Evolutionary conservation across 2,797 vertebrate genomes (phyloP), one percentile per base, ranked within the genome.

Genomic region (Protosalanx chinensis): DNA sequence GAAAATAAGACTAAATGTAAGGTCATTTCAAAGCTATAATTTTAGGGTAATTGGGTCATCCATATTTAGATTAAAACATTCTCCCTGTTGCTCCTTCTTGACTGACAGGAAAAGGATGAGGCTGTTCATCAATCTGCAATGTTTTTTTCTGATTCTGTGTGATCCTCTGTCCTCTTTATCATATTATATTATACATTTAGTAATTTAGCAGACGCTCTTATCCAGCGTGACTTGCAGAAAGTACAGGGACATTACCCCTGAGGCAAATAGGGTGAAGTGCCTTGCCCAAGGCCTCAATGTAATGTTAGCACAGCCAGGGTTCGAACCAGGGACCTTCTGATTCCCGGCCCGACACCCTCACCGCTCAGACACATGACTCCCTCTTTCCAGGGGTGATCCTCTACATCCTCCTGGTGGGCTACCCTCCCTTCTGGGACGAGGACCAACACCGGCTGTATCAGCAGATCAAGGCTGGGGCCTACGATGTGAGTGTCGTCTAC

Each of bases 391-490:
- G 97, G 81, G 97, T 98, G 81, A 98, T 98, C 82, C 94, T 98
- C 57, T 98, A 98, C 81, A 98, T 98, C 71, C 94, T 98, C 1
- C 89, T 98, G 82, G 97, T 98, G 84, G 97, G 97, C 64, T 98
- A 98, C 58, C 97, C 97, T 81, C 97, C 97, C 0, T 98, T 98
- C 92, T 98, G 97, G 97, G 97, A 98, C 61, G 97, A 98, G 81
- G 97, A 98, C 89, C 97, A 98, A 78, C 97, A 98, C 85, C 90
- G 96, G 80, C 96, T 98, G 59, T 98, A 98, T 76, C 97, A 98
- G 87, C 97, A 98, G 89, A 98, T 98, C 81, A 98, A 98, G 86
- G 96, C 97, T 71, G 97, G 97, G 63, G 97, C 97, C 63, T 98
- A 98, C 15, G 97, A 98, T 80, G 97, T 98, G 90, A 81, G 95